Base-by-base conservation (phyloP, 2,888 invertebrate genomes). In the Drosophila formosana region DNA sequence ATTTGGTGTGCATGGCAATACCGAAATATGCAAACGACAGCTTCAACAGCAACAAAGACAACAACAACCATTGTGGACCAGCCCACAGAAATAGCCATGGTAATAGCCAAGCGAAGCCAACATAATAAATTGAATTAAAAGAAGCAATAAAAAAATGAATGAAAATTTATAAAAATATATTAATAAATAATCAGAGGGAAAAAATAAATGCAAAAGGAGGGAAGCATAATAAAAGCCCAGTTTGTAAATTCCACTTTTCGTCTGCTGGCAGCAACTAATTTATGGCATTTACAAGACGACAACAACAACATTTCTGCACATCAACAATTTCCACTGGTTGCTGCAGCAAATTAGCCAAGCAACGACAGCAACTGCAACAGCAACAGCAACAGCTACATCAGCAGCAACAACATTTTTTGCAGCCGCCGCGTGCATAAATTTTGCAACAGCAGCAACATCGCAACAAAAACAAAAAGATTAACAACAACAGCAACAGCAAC, bases 261-360 rank as follows among this genome's bases (percentile, higher is more conserved):
- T 77, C 74, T 84, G 82, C 72, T 76, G 84, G 76, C 84, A 80
- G 74, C 74, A 77, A 74, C 88, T 84, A 85, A 85, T 85, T 87
- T 87, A 85, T 85, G 80, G 85, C 82, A 87, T 80, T 83, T 87
- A 85, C 82, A 81, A 81, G 87, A 76, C 52, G 69, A 72, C 78
- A 73, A 76, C 79, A 75, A 66, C 70, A 61, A 57, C 69, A 80
- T 82, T 86, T 82, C 78, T 81, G 82, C 78, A 86, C 88, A 88
- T 89, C 78, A 87, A 83, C 84, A 81, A 87, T 88, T 86, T 89
- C 78, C 82, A 84, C 72, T 80, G 78, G 71, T 74, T 75, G 80
- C 76, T 78, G 82, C 78, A 58, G 83, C 83, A 86, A 83, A 83
- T 83, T 83, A 86, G 83, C 86, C 74, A 41, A 65, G 41, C 65